A percentile compares a stretch with the other conserved stretches of the same genome.
Conservation (phyloP, 2,888 invertebrate genomes). For the Norana najaformis region DNA sequence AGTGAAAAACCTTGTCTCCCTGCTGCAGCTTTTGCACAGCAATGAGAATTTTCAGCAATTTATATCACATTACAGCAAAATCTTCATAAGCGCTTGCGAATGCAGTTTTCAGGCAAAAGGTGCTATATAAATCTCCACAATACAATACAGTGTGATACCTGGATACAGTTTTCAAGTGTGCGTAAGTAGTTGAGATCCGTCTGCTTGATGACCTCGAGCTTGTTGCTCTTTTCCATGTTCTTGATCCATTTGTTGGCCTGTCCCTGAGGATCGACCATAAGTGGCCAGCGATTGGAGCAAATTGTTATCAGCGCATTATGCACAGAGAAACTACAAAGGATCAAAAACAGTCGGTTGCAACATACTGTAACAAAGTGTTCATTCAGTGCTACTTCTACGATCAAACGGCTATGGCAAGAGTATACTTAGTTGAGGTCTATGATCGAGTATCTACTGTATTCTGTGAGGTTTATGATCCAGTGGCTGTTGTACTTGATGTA, state of each 20-base stretch:
- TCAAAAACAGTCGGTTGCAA: neutral
- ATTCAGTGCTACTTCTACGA: neutral
- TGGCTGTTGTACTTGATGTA: no score
- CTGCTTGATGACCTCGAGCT: constrained; percentile 79
- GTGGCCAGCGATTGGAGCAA: constrained; percentile 60
- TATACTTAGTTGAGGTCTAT: neutral
- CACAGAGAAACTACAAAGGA: constrained; percentile 57
- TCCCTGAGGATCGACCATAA: constrained; percentile 66
- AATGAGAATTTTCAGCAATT: no score
- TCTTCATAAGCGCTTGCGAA: no score
- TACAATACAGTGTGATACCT: constrained; percentile 61
- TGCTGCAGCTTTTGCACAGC: no score
- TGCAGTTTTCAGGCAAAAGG: neutral
- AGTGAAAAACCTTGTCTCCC: no score
- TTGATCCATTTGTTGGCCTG: constrained; percentile 95
- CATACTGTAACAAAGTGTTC: neutral
- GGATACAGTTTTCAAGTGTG: constrained; percentile 77
- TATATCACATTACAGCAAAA: no score
- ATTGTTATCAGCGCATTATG: constrained; percentile 61
- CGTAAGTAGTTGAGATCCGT: constrained; percentile 81
- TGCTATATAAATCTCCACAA: neutral
- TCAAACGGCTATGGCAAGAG: neutral
- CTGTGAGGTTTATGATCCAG: neutral
- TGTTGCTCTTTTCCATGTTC: constrained; percentile 84
- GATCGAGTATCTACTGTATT: neutral